A percentile compares a stretch with the other conserved stretches of the same genome.
phyloP scores from a whole-genome alignment of 2,113 vertebrate genomes.

The Myocastor coypus region DNA sequence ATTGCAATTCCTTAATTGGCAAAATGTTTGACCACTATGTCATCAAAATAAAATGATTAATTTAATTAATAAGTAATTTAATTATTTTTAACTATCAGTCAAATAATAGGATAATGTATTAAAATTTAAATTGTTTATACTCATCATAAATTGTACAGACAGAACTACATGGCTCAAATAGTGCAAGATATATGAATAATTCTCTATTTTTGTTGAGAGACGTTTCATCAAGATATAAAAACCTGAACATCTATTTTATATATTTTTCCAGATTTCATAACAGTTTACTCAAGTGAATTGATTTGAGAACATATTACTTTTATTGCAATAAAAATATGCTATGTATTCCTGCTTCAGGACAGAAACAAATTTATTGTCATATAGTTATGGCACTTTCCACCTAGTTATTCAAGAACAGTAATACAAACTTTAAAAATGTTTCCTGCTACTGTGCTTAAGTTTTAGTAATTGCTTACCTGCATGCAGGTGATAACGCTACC shows the following conservation, averaged over 20 bases:
- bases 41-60: slow-evolving; percentile 16
- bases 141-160: slow-evolving; percentile 19
- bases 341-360: not conserved
- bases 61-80: too few species aligned
- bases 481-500: slow-evolving; percentile 72
- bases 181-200: not conserved
- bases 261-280: slow-evolving; percentile 26
- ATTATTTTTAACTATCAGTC: not conserved
- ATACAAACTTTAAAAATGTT: slow-evolving; percentile 28
- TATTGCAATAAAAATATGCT: not conserved
- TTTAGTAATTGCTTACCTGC: slow-evolving; percentile 71
- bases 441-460: slow-evolving; percentile 69
- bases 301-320: not conserved
- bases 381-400: slow-evolving; percentile 23
- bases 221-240: not conserved
- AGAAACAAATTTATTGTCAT: slow-evolving; percentile 12
- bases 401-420: slow-evolving; percentile 75
- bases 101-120: not conserved
- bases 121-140: slow-evolving; percentile 46
- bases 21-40: slow-evolving; percentile 17
- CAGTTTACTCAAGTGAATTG: not conserved
- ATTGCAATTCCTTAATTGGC: not conserved
- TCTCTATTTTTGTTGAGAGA: not conserved
- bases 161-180: not conserved
- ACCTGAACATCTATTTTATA: not conserved